Conservation (phyloP, 1,140 invertebrate species). For the Drosophila bifasciata region DNA sequence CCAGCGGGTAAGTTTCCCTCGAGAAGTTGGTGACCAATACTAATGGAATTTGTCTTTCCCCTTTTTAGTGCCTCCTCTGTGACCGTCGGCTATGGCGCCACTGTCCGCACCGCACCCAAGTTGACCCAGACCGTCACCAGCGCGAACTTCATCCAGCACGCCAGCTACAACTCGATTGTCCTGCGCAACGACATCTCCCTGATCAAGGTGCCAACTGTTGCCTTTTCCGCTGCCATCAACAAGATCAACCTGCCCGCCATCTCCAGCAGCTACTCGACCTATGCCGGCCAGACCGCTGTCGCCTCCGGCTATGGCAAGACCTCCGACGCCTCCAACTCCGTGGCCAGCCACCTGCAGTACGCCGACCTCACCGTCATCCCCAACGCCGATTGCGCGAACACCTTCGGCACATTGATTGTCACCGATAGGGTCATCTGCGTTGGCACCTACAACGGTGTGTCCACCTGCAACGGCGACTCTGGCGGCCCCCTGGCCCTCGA, state of each 20-base stretch:
- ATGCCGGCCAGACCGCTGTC: constrained; percentile 34
- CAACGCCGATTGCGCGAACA: constrained; percentile 15
- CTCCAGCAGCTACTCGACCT: constrained; percentile 37
- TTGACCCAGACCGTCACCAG: constrained; percentile 38
- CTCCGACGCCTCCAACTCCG: constrained; percentile 37
- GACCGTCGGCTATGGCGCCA: constrained; percentile 50
- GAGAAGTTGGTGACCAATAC: not conserved
- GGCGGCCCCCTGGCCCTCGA: constrained; percentile 50
- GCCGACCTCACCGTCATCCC: constrained; percentile 28
- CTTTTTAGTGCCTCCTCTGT: constrained; percentile 5
- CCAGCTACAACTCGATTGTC: constrained; percentile 40
- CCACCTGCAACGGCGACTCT: constrained; percentile 59
- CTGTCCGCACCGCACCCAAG: constrained; percentile 40
- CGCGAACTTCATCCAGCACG: constrained; percentile 46
- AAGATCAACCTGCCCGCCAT: constrained; percentile 33
- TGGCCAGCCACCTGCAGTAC: constrained; percentile 35
- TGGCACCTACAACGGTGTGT: constrained; percentile 25
- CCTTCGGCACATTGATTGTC: constrained; percentile 27
- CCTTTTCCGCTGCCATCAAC: constrained; percentile 32
- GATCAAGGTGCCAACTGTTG: constrained; percentile 30
- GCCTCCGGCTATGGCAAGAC: constrained; percentile 61
- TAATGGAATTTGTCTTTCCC: no score
- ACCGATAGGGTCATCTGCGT: constrained; percentile 25
- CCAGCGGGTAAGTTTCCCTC: constrained; percentile 27
- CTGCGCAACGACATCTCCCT: constrained; percentile 59